Base-by-base conservation (phyloP, 2,888 invertebrate species). In the Dusona sp. region DNA sequence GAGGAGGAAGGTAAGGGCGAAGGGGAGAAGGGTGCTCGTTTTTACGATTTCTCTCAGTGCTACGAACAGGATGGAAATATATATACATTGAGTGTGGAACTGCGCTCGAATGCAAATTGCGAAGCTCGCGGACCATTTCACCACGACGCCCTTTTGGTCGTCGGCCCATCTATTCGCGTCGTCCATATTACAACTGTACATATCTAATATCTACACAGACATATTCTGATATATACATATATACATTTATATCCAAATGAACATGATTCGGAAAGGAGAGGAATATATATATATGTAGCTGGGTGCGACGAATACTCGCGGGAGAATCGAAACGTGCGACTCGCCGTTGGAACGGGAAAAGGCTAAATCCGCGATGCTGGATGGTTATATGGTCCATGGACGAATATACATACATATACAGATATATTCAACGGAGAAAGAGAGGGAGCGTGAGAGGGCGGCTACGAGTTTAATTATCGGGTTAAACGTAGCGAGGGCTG, bases 401-500 rank as follows among this genome's bases (percentile, higher is more conserved):
- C 29, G 22, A 42, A 74, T 67, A 54, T 74, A 67, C 38, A 54
- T 54, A 38, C 2, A 51, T 48, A 72, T 68, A 80, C 19, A 38
- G 9, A n/a, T 65, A 65, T 78, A 80, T 77, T 33, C 45, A 81
- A 68, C 77, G n/a, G 81, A 77, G 75, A 38, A 51, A 11, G 33
- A 78, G 79, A 77, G 48, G 22, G 42, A 25, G 74, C 22, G 42
- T 22, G 7, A 29, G 57, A 75, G 61, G 61, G 88, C 79, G 89
- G 89, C 90, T 89, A 88, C 90, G 91, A 93, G 93, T 45, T 67
- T 67, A 36, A 67, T 67, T 42, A 70, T 29, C 42, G 70, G 45
- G 70, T 93, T 93, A 93, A 93, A 93, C 93, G 93, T 93, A 93
- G 92, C 93, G 93, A 93, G 91, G 91, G 93, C 91, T 93, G 93